These are phyloP conservation scores for Meriones psammophilus DNA, from an alignment of 2,797 vertebrate species.

Conservation along the genomic window DNA sequence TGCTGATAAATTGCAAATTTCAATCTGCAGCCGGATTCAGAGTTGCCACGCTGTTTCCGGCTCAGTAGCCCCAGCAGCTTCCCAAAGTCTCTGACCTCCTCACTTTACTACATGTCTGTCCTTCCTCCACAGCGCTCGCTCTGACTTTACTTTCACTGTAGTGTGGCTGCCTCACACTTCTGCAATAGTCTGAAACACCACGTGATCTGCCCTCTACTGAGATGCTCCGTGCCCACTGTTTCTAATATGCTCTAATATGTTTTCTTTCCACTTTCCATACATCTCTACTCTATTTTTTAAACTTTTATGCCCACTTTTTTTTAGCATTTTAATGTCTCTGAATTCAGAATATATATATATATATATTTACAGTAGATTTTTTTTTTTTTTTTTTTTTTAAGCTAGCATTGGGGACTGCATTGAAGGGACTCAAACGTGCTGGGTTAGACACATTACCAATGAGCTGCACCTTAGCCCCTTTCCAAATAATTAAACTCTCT, in stretches of 20 bases:
- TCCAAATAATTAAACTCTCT: neutral
- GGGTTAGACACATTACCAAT: neutral
- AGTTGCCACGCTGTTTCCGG: neutral
- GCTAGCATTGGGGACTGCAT: neutral
- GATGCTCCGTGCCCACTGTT: neutral
- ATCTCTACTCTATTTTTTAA: neutral
- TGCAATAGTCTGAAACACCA: neutral
- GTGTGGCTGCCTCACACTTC: neutral
- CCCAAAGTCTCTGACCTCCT: neutral
- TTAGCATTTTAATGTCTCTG: slow-evolving; percentile 1
- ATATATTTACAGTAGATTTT: neutral
- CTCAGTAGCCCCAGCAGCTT: neutral
- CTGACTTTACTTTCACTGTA: neutral
- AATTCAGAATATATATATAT: neutral
- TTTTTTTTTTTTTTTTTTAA: neutral
- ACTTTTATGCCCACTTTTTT: neutral
- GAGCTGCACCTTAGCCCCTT: neutral
- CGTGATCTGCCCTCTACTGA: neutral
- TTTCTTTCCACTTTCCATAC: neutral
- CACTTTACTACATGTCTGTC: neutral
- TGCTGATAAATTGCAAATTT: slow-evolving; percentile 50
- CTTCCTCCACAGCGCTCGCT: neutral
- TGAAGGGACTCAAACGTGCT: neutral
- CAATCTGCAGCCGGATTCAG: neutral
- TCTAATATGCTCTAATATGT: neutral